Evolutionary conservation across 2,797 vertebrate species (phyloP), one percentile per base, ranked within the genome.

Genomic region (Loris lydekkerianus): DNA sequence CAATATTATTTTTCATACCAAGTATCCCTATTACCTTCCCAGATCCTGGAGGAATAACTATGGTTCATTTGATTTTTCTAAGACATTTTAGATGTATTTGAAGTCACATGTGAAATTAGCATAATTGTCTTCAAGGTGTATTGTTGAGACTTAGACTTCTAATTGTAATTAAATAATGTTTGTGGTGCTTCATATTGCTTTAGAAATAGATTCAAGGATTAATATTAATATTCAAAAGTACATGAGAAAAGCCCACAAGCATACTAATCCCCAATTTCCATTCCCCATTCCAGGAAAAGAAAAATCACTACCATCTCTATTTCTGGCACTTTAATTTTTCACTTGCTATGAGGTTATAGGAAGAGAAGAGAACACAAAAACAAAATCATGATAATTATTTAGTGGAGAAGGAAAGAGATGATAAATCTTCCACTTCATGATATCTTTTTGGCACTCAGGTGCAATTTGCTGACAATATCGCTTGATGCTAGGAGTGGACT

Each of bases 351-450:
- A n/a, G 27, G 20, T 8, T 65, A 73, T 10, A 58, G 27, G 21
- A 85, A 69, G 25, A 84, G 1, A 0, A 3, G 11, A 76, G n/a
- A 84, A 53, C 43, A 88, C 17, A 87, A 73, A 93, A 92, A 75
- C 29, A 84, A 60, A 84, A 29, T 75, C 80, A 92, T 37, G 21
- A 81, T 72, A 67, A 56, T 92, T 95, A 89, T 84, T 49, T 72
- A 37, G 61, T 17, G 6, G 46, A 23, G 31, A 85, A 92, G 75
- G 34, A 10, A 90, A 93, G 23, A 87, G 10, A 84, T 75, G 56
- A 75, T 87, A 85, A n/a, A 53, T 69, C n/a, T 21, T 70, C 17
- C 13, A 53, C 61, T 25, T 76, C 27, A 34, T 25, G 37, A 78
- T 46, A 70, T 65, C 10, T 67, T 85, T 90, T 70, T 73, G 60